Conservation (phyloP, 64 coral and sea anemone species). For the Montipora sp. region DNA sequence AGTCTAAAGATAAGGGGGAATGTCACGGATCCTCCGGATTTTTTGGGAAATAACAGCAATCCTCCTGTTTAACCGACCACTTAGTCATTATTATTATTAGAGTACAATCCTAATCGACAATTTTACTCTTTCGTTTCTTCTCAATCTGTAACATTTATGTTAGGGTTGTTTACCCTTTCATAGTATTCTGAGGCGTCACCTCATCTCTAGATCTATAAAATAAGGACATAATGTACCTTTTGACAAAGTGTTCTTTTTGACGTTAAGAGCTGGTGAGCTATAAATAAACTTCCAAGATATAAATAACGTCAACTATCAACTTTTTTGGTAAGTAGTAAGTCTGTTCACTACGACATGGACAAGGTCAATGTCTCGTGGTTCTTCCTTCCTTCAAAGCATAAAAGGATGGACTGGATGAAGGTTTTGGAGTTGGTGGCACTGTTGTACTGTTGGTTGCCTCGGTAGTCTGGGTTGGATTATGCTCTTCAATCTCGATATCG, state of each 20-base stretch:
- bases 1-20: too few relatives aligned
- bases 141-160: too few relatives aligned
- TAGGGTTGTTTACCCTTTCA: too few relatives aligned
- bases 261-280: background rate
- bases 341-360: background rate
- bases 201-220: too few relatives aligned
- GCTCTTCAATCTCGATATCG: slow-evolving; percentile 16
- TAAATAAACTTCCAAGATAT: slow-evolving; percentile 40
- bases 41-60: background rate
- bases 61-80: too few relatives aligned
- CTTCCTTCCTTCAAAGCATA: background rate
- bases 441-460: background rate
- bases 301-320: slow-evolving; percentile 5
- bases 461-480: background rate
- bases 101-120: too few relatives aligned
- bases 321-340: background rate
- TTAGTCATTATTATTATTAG: too few relatives aligned
- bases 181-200: too few relatives aligned
- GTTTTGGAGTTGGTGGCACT: background rate
- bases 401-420: background rate
- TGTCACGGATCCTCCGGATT: background rate
- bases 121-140: too few relatives aligned
- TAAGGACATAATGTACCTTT: background rate
- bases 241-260: too few relatives aligned
- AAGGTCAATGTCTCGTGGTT: background rate